Conservation (phyloP, 2,888 invertebrate genomes). For the Nasonovia ribisnigri region DNA sequence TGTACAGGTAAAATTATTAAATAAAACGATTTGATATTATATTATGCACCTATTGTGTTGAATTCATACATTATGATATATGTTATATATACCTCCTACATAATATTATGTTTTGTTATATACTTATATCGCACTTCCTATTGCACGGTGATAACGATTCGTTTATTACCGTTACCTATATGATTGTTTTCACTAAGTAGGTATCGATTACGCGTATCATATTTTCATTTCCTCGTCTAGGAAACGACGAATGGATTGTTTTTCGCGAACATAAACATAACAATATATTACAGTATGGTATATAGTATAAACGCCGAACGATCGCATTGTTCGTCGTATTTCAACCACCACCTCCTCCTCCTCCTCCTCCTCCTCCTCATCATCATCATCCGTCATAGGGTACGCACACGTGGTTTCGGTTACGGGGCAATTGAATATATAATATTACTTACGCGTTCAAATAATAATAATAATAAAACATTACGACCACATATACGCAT, state of each 20-base stretch:
- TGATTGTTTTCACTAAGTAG: neutral
- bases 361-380: neutral
- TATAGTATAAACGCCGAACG: neutral
- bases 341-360: neutral
- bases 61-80: neutral
- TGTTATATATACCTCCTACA: neutral
- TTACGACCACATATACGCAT: neutral
- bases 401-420: conserved; percentile 7
- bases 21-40: neutral
- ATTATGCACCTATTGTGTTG: neutral
- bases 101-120: neutral
- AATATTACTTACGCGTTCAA: neutral
- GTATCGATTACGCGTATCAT: neutral
- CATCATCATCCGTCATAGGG: neutral
- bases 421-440: conserved; percentile 12
- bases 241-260: neutral
- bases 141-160: neutral
- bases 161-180: neutral
- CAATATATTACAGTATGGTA: neutral
- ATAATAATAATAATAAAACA: neutral
- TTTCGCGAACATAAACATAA: neutral
- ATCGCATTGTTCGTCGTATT: neutral
- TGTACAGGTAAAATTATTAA: neutral
- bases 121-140: neutral
- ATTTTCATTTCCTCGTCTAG: neutral